A percentile compares a stretch with the other conserved stretches of the same genome.
Conservation (phyloP, 2,888 invertebrate species). For the Drosophila affinis region DNA sequence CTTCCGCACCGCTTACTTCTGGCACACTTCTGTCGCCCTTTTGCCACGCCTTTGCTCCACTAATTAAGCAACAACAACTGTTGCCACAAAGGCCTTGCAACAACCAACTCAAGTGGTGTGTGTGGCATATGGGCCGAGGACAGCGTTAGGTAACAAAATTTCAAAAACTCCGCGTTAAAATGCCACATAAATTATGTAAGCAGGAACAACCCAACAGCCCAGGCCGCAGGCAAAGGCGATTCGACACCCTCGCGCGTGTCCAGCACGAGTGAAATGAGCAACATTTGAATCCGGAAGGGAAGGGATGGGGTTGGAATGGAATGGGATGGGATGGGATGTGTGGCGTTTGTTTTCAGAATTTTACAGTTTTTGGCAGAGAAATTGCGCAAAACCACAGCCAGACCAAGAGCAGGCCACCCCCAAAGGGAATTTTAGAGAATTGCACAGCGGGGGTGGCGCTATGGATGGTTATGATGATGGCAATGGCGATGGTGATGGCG, state of each 20-base stretch:
- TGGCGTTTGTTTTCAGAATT: conserved; percentile 30
- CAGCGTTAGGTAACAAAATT: conserved; percentile 40
- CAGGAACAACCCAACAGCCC: conserved; percentile 4
- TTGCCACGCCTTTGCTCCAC: conserved; percentile 44
- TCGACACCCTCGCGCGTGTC: conserved; percentile 53
- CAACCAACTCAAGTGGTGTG: conserved; percentile 33
- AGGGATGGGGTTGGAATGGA: no score
- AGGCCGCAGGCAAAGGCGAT: neutral
- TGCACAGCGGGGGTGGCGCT: conserved; percentile 45
- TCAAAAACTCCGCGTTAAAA: conserved; percentile 67
- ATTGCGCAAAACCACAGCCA: conserved; percentile 42
- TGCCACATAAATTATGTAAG: conserved; percentile 76
- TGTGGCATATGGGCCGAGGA: conserved; percentile 28
- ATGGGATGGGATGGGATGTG: neutral
- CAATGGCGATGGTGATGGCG: neutral
- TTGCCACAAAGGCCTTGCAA: conserved; percentile 30
- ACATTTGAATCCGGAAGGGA: conserved; percentile 17
- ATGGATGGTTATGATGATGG: conserved; percentile 9
- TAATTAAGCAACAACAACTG: conserved; percentile 66
- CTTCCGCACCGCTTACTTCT: conserved; percentile 42
- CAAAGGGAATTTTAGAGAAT: conserved; percentile 42
- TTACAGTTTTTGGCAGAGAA: conserved; percentile 44
- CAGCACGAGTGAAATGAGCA: conserved; percentile 51
- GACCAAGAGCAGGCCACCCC: conserved; percentile 8
- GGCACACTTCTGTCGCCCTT: conserved; percentile 59